Conservation (phyloP, 53 echinoderm and acorn worm genomes). For the Zoroaster sp. region DNA sequence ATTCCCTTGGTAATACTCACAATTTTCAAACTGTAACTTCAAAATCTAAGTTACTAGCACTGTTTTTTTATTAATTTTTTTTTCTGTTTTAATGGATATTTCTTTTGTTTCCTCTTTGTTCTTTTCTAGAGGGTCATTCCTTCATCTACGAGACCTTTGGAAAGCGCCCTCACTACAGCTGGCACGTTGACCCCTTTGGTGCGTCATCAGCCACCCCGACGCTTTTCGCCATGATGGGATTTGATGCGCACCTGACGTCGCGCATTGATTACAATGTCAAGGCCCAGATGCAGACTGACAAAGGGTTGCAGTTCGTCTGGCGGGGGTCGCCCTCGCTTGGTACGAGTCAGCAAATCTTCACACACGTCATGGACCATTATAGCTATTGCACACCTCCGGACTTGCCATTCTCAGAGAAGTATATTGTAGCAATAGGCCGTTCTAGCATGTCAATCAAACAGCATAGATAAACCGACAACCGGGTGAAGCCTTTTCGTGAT, state of each 20-base stretch:
- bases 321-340: constrained; percentile 70
- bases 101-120: too few species aligned
- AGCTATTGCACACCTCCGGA: constrained; percentile 68
- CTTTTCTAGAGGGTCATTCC: constrained; percentile 71
- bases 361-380: constrained; percentile 79
- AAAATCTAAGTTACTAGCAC: too few species aligned
- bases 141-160: constrained; percentile 89
- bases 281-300: constrained; percentile 64
- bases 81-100: too few species aligned
- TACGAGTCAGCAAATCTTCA: constrained; percentile 62
- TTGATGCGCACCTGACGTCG: constrained; percentile 79
- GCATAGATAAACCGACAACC: too few species aligned
- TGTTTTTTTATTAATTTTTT: too few species aligned
- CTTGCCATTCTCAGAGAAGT: constrained; percentile 74
- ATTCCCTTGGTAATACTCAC: too few species aligned
- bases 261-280: constrained; percentile 83
- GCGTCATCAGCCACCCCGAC: constrained; percentile 83
- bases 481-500: too few species aligned
- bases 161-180: constrained; percentile 77
- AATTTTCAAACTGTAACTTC: too few species aligned
- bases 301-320: constrained; percentile 87
- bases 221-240: constrained; percentile 81
- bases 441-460: too few species aligned
- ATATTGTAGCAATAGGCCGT: too few species aligned
- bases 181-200: constrained; percentile 91